phyloP scores from a whole-genome alignment of 2,888 invertebrate genomes.

The Mactromeris polynyma region DNA sequence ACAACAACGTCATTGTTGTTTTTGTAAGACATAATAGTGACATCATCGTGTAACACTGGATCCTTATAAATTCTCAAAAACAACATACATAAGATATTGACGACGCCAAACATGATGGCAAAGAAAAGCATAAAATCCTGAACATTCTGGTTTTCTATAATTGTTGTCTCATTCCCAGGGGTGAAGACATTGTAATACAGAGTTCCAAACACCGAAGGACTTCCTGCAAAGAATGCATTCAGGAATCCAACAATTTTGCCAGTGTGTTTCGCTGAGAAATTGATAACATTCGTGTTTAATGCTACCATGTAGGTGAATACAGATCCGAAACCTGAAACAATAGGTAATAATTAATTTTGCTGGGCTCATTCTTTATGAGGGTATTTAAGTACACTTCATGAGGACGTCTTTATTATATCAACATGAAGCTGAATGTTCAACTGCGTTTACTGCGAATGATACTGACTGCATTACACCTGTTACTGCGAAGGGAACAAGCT shows the following conservation, averaged over 20 bases:
- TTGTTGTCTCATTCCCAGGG: slow-evolving; percentile 52
- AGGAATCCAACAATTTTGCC: slow-evolving; percentile 70
- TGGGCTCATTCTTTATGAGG: too few relatives aligned
- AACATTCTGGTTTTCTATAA: slow-evolving; percentile 63
- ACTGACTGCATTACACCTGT: too few relatives aligned
- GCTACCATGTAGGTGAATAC: slow-evolving; percentile 73
- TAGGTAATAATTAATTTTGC: background rate
- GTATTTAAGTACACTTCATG: too few relatives aligned
- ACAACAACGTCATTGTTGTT: slow-evolving; percentile 35
- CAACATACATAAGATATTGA: slow-evolving; percentile 58
- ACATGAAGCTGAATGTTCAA: too few relatives aligned
- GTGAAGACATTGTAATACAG: slow-evolving; percentile 65
- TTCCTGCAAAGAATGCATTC: slow-evolving; percentile 70
- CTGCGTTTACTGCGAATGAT: too few relatives aligned
- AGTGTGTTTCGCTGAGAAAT: slow-evolving; percentile 63
- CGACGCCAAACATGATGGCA: slow-evolving; percentile 60
- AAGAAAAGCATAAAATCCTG: slow-evolving; percentile 68
- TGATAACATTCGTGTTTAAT: slow-evolving; percentile 69
- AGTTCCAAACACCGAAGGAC: slow-evolving; percentile 67
- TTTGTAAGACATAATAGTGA: slow-evolving; percentile 26
- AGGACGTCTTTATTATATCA: too few relatives aligned
- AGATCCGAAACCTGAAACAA: slow-evolving; percentile 66
- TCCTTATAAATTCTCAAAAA: slow-evolving; percentile 56
- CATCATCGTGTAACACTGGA: background rate
- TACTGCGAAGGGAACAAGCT: too few relatives aligned